Percentiles rank a stretch among this genome's conserved stretches.
Evolutionary conservation across 2,797 vertebrate genomes (phyloP).

Genomic region (Linurgus olivaceus): DNA sequence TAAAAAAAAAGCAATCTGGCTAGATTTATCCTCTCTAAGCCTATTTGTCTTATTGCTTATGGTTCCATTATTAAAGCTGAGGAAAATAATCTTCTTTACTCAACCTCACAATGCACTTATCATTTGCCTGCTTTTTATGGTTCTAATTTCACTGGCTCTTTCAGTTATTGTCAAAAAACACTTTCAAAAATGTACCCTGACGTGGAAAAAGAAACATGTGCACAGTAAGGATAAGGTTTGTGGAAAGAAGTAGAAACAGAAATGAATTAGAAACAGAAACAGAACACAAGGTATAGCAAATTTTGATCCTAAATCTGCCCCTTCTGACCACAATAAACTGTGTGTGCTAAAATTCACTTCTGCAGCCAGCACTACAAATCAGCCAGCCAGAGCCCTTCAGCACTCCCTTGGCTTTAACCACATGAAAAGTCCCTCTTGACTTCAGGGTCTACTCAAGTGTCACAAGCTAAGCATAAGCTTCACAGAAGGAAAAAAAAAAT

Average conservation of each 20-base stretch:
- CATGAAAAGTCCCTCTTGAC: neutral
- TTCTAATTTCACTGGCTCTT: constrained; percentile 16
- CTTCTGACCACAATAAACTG: neutral
- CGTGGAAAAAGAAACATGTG: neutral
- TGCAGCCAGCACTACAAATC: constrained; percentile 5
- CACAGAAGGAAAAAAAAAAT: neutral
- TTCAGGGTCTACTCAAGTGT: neutral
- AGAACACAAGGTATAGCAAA: neutral
- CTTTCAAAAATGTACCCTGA: neutral
- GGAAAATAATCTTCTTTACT: constrained; percentile 55
- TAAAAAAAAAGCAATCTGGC: constrained; percentile 48
- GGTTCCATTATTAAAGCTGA: constrained; percentile 42
- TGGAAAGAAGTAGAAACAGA: neutral
- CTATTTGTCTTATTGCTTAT: constrained; percentile 57
- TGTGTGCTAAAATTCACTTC: neutral
- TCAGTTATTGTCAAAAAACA: neutral
- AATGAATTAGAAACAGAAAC: neutral
- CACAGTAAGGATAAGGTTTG: neutral
- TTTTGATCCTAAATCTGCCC: constrained; percentile 12
- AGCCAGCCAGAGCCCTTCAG: neutral
- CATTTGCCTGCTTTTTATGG: neutral
- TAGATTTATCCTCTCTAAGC: constrained; percentile 46
- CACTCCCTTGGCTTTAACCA: neutral
- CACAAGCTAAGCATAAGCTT: neutral
- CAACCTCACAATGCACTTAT: neutral